Percentiles rank a stretch among this genome's conserved stretches.
Conservation (phyloP, 2,797 vertebrate species). For the Philypnodon macrostomus region DNA sequence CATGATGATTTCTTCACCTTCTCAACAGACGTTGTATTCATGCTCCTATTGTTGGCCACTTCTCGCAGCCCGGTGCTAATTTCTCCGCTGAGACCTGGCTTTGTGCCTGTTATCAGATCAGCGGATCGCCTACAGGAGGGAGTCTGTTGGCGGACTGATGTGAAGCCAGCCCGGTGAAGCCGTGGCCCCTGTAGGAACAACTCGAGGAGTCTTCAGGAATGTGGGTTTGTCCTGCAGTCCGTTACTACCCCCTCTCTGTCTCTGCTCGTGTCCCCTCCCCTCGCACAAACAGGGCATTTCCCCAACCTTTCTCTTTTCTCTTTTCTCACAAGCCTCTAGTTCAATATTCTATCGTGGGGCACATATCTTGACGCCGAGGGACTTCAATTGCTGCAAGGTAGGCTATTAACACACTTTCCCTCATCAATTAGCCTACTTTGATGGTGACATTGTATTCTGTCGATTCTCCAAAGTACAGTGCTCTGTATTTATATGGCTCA, state of each 20-base stretch:
- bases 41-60: background rate
- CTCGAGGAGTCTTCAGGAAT: conserved; percentile 78
- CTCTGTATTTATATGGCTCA: too few relatives aligned
- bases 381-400: conserved; percentile 74
- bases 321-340: conserved; percentile 77
- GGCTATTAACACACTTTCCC: conserved; percentile 27
- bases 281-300: conserved; percentile 81
- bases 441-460: too few relatives aligned
- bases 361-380: conserved; percentile 67
- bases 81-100: conserved; percentile 21
- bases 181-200: conserved; percentile 66
- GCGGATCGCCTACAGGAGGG: conserved; percentile 18
- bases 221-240: conserved; percentile 79
- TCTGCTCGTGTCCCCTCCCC: conserved; percentile 80
- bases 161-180: conserved; percentile 41
- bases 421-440: conserved; percentile 46
- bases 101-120: conserved; percentile 28
- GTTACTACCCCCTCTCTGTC: conserved; percentile 72
- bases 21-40: background rate
- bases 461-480: too few relatives aligned
- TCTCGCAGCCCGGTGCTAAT: conserved; percentile 19
- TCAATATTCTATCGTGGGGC: conserved; percentile 77
- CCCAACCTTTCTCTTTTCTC: conserved; percentile 79
- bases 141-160: conserved; percentile 25
- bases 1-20: background rate